These are phyloP conservation scores for Cyanistes caeruleus DNA, from an alignment of 2,113 vertebrate species.

Conservation along the genomic window DNA sequence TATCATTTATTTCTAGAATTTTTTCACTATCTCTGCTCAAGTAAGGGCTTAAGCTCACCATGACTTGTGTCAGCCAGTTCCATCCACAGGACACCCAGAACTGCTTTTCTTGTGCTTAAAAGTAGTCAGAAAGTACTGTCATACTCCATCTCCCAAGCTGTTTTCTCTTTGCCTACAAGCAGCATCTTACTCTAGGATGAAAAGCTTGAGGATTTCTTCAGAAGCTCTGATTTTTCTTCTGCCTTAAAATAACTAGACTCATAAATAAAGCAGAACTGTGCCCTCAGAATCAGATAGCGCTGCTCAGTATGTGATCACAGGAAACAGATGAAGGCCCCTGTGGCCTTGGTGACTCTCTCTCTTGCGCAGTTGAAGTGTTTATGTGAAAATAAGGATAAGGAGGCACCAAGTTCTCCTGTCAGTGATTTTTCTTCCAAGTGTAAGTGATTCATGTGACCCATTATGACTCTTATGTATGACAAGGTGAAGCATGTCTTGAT, in stretches of 20 bases:
- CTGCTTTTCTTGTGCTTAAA: neutral
- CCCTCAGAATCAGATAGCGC: neutral
- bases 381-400: neutral
- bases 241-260: conserved; percentile 7
- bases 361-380: neutral
- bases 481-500: neutral
- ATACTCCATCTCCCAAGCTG: neutral
- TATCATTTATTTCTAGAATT: neutral
- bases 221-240: neutral
- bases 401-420: neutral
- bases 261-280: conserved; percentile 24
- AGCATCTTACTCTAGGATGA: neutral
- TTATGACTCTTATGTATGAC: neutral
- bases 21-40: neutral
- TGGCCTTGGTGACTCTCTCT: neutral
- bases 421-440: neutral
- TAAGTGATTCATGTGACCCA: neutral
- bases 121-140: neutral
- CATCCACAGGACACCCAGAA: neutral
- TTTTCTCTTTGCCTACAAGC: neutral
- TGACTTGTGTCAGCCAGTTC: neutral
- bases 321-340: neutral
- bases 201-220: conserved; percentile 30
- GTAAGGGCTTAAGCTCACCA: neutral
- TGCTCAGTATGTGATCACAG: neutral